phyloP scores from a whole-genome alignment of 2,888 invertebrate species.

The Schizotus pectinicornis region DNA sequence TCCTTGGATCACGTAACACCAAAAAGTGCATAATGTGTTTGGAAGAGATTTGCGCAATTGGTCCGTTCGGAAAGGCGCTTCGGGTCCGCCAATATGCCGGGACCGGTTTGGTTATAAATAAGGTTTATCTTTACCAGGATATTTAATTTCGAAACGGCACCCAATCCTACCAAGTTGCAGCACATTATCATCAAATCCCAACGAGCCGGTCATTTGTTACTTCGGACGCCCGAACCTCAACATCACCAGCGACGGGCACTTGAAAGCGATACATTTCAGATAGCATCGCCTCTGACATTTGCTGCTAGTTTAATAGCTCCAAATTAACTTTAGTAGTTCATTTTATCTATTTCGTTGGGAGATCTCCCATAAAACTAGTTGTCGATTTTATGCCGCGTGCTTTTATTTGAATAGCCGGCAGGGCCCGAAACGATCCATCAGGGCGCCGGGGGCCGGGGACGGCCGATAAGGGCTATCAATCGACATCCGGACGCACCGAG shows the following conservation, averaged over 20 bases:
- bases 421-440: neutral
- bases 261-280: slow-evolving; percentile 31
- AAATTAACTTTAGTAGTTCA: slow-evolving; percentile 53
- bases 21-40: too few species aligned
- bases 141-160: slow-evolving; percentile 56
- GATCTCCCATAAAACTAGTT: slow-evolving; percentile 35
- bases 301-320: slow-evolving; percentile 53
- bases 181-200: slow-evolving; percentile 52
- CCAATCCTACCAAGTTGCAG: slow-evolving; percentile 50
- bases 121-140: slow-evolving; percentile 49
- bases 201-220: slow-evolving; percentile 52
- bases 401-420: slow-evolving; percentile 21
- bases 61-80: too few species aligned
- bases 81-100: slow-evolving; percentile 1
- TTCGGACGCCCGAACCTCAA: slow-evolving; percentile 43
- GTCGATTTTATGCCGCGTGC: slow-evolving; percentile 22
- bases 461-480: too few species aligned
- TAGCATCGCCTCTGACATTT: slow-evolving; percentile 44
- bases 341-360: slow-evolving; percentile 44
- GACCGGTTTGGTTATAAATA: slow-evolving; percentile 32
- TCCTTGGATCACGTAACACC: too few species aligned
- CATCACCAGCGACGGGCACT: slow-evolving; percentile 29
- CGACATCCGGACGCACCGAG: too few species aligned
- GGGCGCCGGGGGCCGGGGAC: too few species aligned
- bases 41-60: too few species aligned